phyloP scores from a whole-genome alignment of 2,888 invertebrate genomes.

The Diaphora mendica region DNA sequence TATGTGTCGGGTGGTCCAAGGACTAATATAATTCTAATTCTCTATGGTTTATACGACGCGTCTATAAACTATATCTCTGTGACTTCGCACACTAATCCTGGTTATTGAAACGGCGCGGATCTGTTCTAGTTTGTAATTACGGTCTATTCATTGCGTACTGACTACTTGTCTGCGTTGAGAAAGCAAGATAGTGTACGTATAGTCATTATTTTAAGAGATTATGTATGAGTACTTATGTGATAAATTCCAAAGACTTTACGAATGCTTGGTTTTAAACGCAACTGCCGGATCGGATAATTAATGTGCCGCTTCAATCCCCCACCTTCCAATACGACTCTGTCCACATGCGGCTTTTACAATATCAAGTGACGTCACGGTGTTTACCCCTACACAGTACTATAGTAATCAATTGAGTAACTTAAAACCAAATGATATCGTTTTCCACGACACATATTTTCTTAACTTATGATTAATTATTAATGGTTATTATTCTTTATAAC shows the following conservation, averaged over 20 bases:
- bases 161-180: constrained; percentile 26
- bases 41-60: neutral
- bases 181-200: constrained; percentile 36
- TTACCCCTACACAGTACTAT: too few species aligned
- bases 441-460: too few species aligned
- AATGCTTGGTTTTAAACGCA: neutral
- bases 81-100: constrained; percentile 14
- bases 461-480: neutral
- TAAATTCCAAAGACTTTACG: neutral
- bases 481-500: too few species aligned
- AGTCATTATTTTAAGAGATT: constrained; percentile 8
- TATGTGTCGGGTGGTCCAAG: neutral
- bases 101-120: constrained; percentile 29
- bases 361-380: too few species aligned
- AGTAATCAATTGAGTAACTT: too few species aligned
- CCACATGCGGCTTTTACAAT: too few species aligned
- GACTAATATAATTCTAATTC: neutral
- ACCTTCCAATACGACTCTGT: too few species aligned
- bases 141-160: constrained; percentile 53
- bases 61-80: constrained; percentile 11
- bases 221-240: neutral
- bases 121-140: constrained; percentile 56
- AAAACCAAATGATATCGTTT: too few species aligned
- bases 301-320: too few species aligned
- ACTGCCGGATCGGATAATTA: too few species aligned